Evolutionary conservation across 2,888 invertebrate genomes (phyloP).

Genomic region (Disparrhopalites patrizii): DNA sequence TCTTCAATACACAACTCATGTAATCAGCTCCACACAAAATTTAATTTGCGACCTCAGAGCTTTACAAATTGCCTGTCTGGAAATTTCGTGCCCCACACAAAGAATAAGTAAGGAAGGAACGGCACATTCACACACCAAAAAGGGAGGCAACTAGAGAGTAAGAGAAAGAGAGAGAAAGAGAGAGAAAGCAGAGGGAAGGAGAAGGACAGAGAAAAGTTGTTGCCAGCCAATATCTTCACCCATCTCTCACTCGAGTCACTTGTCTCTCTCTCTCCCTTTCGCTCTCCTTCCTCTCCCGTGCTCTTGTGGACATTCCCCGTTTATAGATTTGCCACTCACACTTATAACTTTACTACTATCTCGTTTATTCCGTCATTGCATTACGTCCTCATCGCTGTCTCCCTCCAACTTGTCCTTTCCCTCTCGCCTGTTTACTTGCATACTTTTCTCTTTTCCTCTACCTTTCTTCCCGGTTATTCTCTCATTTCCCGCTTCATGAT

Average conservation of each 20-base stretch:
- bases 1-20: constrained; percentile 32
- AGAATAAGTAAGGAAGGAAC: not conserved
- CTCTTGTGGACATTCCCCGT: not conserved
- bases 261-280: not conserved
- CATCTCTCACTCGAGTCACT: not conserved
- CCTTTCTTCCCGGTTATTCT: too few relatives aligned
- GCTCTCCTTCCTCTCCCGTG: not conserved
- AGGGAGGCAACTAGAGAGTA: not conserved
- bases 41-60: constrained; percentile 48
- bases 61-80: constrained; percentile 48
- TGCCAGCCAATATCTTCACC: constrained; percentile 3
- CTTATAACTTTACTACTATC: too few relatives aligned
- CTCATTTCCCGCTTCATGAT: too few relatives aligned
- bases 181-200: not conserved
- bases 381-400: too few relatives aligned
- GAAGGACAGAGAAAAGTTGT: not conserved
- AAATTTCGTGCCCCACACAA: constrained; percentile 41
- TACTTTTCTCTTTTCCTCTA: too few relatives aligned
- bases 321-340: too few relatives aligned
- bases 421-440: too few relatives aligned
- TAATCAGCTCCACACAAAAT: constrained; percentile 45
- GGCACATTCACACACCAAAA: too few relatives aligned
- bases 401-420: too few relatives aligned
- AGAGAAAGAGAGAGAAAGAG: not conserved
- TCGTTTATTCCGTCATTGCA: too few relatives aligned